These are phyloP conservation scores for Nyctereutes procyonoides DNA, from an alignment of 2,113 vertebrate species.

Conservation along the genomic window DNA sequence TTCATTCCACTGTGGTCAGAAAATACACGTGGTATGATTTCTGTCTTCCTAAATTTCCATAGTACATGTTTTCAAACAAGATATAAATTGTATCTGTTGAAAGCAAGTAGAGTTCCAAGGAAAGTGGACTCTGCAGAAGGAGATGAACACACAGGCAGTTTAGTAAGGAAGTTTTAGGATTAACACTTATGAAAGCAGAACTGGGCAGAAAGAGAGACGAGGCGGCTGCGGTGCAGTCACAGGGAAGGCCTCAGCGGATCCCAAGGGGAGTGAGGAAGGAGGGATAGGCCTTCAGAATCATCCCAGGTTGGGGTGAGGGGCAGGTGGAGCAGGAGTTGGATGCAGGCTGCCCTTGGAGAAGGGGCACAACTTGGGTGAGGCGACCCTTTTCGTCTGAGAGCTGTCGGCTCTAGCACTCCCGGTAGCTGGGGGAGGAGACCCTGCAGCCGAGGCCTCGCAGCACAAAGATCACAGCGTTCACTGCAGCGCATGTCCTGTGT, in stretches of 20 bases:
- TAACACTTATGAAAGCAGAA: neutral
- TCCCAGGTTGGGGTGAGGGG: neutral
- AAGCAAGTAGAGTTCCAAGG: neutral
- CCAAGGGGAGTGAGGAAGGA: neutral
- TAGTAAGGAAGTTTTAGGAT: neutral
- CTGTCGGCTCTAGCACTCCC: neutral
- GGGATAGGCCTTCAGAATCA: neutral
- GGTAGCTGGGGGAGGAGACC: neutral
- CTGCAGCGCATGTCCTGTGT: fast-evolving
- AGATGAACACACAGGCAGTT: neutral
- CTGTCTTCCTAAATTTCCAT: neutral
- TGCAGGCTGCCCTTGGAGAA: neutral
- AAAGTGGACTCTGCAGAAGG: neutral
- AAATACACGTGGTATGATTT: slow-evolving; percentile 9
- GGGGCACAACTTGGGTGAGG: neutral
- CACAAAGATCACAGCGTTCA: neutral
- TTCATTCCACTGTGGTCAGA: neutral
- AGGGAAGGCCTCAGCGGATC: neutral
- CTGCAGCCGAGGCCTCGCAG: too few species aligned
- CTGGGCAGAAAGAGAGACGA: neutral
- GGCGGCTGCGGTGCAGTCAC: neutral
- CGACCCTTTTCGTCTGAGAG: neutral
- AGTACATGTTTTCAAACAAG: neutral
- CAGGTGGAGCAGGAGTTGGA: neutral
- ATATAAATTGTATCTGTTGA: neutral